Conservation (phyloP, 1,140 invertebrate genomes). For the Aphidius gifuensis region DNA sequence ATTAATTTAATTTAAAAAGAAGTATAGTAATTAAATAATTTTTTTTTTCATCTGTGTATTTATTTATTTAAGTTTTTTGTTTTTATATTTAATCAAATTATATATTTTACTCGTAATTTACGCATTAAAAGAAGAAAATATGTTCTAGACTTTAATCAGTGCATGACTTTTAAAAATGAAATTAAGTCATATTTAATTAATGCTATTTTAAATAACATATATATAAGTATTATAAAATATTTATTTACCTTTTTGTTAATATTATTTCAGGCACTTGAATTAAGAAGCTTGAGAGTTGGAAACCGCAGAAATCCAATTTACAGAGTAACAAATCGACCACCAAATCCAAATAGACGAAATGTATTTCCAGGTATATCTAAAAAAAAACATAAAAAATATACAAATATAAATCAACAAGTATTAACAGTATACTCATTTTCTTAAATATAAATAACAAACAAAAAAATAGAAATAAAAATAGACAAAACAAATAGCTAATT, state of each 20-base stretch:
- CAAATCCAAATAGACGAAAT: constrained; percentile 41
- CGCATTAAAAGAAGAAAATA: constrained; percentile 23
- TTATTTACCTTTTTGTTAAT: not conserved
- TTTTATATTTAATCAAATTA: constrained; percentile 2
- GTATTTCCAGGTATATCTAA: constrained; percentile 39
- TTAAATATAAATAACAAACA: too few relatives aligned
- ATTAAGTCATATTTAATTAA: constrained; percentile 22
- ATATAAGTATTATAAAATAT: not conserved
- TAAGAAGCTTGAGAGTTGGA: constrained; percentile 36
- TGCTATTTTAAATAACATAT: not conserved
- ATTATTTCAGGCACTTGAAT: constrained; percentile 44
- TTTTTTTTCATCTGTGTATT: constrained; percentile 3
- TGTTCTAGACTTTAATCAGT: constrained; percentile 27
- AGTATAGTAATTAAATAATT: too few relatives aligned
- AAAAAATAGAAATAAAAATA: too few relatives aligned
- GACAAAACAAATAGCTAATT: too few relatives aligned
- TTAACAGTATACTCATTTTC: not conserved
- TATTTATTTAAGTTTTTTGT: constrained; percentile 1
- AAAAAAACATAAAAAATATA: not conserved
- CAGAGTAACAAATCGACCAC: constrained; percentile 28
- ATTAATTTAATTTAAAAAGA: too few relatives aligned
- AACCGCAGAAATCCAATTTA: constrained; percentile 36
- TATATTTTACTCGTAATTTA: constrained; percentile 3
- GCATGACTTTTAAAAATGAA: constrained; percentile 29
- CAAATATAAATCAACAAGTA: not conserved